Percentiles rank a stretch among this genome's conserved stretches.
These are phyloP conservation scores for Columba livia DNA, from an alignment of 2,113 vertebrate species.

Conservation along the genomic window DNA sequence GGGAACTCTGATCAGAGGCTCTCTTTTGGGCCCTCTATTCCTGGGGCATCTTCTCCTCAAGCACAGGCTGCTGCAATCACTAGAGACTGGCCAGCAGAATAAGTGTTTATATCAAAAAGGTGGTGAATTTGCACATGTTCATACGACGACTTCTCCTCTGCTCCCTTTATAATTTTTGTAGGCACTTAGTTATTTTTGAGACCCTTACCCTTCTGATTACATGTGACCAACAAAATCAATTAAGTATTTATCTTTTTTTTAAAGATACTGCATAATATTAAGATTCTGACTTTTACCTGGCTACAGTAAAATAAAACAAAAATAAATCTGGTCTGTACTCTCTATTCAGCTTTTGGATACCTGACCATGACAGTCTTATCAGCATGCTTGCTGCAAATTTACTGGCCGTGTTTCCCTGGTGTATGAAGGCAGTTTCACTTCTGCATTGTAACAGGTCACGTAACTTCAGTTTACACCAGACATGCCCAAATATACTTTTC, in stretches of 20 bases:
- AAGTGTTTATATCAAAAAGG: background rate
- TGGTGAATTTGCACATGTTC: background rate
- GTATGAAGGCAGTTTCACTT: background rate
- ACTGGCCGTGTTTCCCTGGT: background rate
- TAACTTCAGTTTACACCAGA: conserved; percentile 36
- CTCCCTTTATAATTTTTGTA: background rate
- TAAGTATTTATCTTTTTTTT: background rate
- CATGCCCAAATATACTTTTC: background rate
- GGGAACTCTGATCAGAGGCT: background rate
- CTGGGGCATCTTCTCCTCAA: background rate
- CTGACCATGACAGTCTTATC: background rate
- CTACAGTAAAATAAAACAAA: background rate
- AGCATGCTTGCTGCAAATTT: background rate
- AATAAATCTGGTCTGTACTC: background rate
- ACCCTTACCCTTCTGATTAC: background rate
- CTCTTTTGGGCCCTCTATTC: background rate
- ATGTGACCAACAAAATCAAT: background rate
- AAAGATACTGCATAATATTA: background rate
- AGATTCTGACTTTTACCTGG: background rate
- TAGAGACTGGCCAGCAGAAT: background rate
- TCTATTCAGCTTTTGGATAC: background rate
- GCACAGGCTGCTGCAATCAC: background rate
- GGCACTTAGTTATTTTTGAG: background rate
- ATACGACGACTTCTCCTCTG: background rate
- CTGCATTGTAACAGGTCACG: background rate